Conservation (phyloP, 2,797 vertebrate genomes). For the Cephalopachus bancanus region DNA sequence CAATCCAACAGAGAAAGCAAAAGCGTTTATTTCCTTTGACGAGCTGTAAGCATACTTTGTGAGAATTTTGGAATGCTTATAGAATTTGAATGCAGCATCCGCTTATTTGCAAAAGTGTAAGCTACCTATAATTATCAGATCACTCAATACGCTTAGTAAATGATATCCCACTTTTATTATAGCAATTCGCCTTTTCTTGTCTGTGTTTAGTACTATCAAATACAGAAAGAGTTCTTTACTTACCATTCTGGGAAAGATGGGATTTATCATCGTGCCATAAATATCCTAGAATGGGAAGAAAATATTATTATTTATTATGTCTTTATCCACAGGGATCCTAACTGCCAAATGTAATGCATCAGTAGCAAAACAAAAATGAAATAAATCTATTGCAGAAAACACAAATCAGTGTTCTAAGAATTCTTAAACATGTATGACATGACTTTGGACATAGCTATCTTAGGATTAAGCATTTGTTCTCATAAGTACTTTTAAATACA, state of each 20-base stretch:
- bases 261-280: slow-evolving; percentile 89
- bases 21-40: slow-evolving; percentile 76
- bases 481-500: slow-evolving; percentile 17
- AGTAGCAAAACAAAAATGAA: slow-evolving; percentile 85
- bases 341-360: slow-evolving; percentile 85
- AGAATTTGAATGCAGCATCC: slow-evolving; percentile 84
- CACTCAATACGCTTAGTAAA: slow-evolving; percentile 84
- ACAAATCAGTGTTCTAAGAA: slow-evolving; percentile 83
- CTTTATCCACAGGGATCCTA: slow-evolving; percentile 86
- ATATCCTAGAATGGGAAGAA: slow-evolving; percentile 89
- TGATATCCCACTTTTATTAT: slow-evolving; percentile 81
- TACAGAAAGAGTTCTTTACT: slow-evolving; percentile 88
- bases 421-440: slow-evolving; percentile 65
- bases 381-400: slow-evolving; percentile 80
- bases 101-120: slow-evolving; percentile 84
- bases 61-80: slow-evolving; percentile 83
- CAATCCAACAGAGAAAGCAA: slow-evolving; percentile 79
- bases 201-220: slow-evolving; percentile 83
- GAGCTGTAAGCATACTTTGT: slow-evolving; percentile 70
- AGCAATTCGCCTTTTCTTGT: slow-evolving; percentile 81
- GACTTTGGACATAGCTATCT: slow-evolving; percentile 65
- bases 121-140: slow-evolving; percentile 86
- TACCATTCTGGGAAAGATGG: slow-evolving; percentile 88
- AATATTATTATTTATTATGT: slow-evolving; percentile 89
- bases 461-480: slow-evolving; percentile 13